Evolutionary conservation across 2,113 vertebrate species (phyloP).

Genomic region (Sphaerodactylus townsendi): DNA sequence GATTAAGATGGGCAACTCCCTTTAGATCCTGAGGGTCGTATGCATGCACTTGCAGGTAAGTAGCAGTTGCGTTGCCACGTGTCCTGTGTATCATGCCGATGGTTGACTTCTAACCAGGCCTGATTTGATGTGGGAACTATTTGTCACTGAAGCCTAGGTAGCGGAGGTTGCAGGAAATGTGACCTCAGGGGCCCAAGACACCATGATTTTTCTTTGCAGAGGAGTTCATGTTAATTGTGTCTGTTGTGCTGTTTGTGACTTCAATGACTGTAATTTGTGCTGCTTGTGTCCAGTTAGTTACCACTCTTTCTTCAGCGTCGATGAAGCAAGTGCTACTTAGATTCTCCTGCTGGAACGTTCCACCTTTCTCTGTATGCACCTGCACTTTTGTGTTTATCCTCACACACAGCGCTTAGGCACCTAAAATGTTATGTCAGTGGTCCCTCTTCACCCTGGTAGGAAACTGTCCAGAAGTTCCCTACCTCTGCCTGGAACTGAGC

Average conservation of each 20-base stretch:
- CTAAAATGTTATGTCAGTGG: too few species aligned
- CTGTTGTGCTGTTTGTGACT: background rate
- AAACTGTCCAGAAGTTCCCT: too few species aligned
- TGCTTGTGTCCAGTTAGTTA: too few species aligned
- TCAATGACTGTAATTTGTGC: background rate
- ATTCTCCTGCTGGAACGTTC: too few species aligned
- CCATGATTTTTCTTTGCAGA: background rate
- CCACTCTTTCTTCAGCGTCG: too few species aligned
- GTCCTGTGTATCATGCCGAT: background rate
- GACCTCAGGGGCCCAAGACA: background rate
- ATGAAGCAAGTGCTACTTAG: too few species aligned
- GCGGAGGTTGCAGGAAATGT: background rate
- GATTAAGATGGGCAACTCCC: background rate
- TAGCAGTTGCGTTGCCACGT: background rate
- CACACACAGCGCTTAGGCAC: too few species aligned
- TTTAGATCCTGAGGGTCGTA: background rate
- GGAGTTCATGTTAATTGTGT: background rate
- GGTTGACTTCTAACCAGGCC: background rate
- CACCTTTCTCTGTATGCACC: too few species aligned
- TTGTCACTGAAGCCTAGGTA: background rate
- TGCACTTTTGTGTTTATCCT: too few species aligned
- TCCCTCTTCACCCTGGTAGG: too few species aligned
- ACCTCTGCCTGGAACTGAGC: too few species aligned
- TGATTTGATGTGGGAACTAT: background rate
- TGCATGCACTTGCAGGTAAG: background rate